These are phyloP conservation scores for Eutrigla gurnardus DNA, from an alignment of 2,797 vertebrate genomes.

Conservation along the genomic window DNA sequence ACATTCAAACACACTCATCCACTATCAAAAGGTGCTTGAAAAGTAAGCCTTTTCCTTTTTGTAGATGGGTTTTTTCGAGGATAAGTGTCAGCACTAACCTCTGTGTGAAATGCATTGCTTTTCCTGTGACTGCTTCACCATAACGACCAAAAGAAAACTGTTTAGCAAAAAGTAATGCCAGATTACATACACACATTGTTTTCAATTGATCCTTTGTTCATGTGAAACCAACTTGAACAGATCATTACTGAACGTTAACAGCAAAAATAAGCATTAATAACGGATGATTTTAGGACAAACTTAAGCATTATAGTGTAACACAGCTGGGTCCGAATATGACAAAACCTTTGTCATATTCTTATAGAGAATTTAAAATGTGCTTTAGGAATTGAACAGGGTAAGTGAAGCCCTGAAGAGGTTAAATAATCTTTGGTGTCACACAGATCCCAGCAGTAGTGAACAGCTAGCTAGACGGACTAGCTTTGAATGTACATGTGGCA, in stretches of 20 bases:
- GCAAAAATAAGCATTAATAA: background rate
- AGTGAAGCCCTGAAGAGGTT: background rate
- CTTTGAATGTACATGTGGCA: constrained; percentile 12
- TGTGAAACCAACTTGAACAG: background rate
- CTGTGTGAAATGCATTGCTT: background rate
- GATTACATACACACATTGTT: background rate
- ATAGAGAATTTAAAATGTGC: background rate
- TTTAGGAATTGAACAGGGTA: background rate
- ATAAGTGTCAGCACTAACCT: too few species aligned
- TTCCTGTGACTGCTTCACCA: background rate
- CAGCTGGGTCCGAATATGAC: background rate
- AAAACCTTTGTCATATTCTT: background rate
- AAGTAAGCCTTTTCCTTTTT: too few species aligned
- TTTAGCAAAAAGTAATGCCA: background rate
- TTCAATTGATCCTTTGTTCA: background rate
- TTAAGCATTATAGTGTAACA: background rate
- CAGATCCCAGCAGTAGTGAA: background rate
- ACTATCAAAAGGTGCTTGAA: too few species aligned
- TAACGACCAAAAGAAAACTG: background rate
- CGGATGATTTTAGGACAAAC: background rate
- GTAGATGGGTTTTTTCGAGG: too few species aligned
- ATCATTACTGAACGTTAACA: background rate
- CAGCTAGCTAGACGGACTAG: background rate
- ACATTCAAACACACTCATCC: background rate
- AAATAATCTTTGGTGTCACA: background rate